phyloP scores from a whole-genome alignment of 1,140 invertebrate species.

The Drosophila mayri region DNA sequence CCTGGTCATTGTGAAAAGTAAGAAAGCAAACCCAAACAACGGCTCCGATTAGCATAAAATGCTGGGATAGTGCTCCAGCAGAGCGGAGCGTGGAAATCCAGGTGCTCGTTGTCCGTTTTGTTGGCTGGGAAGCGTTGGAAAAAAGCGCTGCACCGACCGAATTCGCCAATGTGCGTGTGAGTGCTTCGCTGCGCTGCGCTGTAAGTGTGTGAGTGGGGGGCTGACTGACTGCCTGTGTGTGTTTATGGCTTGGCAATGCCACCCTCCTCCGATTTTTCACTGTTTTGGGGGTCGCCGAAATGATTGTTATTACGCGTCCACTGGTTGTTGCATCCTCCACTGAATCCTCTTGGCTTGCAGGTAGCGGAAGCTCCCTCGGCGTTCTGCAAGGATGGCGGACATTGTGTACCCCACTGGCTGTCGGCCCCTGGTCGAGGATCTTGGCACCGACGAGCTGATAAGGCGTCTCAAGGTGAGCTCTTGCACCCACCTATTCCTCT shows the following conservation, averaged over 20 bases:
- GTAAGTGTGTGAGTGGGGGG: conserved; percentile 15
- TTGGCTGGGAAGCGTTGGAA: conserved; percentile 9
- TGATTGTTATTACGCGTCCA: conserved; percentile 21
- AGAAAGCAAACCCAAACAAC: conserved; percentile 27
- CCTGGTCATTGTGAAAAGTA: conserved; percentile 50
- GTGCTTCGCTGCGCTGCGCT: conserved; percentile 25
- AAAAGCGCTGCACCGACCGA: conserved; percentile 33
- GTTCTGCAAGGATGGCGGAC: conserved; percentile 84
- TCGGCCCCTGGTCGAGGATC: conserved; percentile 95
- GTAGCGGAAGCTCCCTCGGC: conserved; percentile 19
- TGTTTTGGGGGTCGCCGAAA: conserved; percentile 61
- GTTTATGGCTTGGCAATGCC: conserved; percentile 69
- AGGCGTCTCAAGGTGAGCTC: conserved; percentile 93
- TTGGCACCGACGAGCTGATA: conserved; percentile 97
- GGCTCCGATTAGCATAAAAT: not conserved
- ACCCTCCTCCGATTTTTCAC: conserved; percentile 73
- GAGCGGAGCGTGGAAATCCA: not conserved
- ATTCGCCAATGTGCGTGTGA: conserved; percentile 30
- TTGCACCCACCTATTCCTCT: not conserved
- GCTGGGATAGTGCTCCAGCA: conserved; percentile 4
- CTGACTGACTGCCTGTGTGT: conserved; percentile 36
- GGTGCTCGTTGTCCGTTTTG: not conserved
- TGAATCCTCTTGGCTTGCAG: conserved; percentile 28
- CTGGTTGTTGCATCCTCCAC: conserved; percentile 24
- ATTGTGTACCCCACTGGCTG: conserved; percentile 95